Evolutionary conservation across 2,113 vertebrate genomes (phyloP).

Genomic region (Microtus oregoni): DNA sequence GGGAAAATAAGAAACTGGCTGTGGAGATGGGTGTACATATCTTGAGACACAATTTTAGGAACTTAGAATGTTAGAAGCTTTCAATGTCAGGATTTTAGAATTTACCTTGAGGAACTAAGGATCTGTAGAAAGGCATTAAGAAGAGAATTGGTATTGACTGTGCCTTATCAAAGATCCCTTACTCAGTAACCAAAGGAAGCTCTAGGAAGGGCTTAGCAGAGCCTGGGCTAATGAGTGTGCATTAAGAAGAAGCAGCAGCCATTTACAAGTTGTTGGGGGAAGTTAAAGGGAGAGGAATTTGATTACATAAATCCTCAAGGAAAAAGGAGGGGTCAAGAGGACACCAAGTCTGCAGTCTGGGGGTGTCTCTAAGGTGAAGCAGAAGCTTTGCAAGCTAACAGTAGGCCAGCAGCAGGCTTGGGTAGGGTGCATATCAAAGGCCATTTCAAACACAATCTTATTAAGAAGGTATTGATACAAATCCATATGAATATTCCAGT

Average conservation of each 20-base stretch:
- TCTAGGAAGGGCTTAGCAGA: background rate
- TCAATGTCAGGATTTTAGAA: background rate
- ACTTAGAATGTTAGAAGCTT: background rate
- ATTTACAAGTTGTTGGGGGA: background rate
- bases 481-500: background rate
- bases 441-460: background rate
- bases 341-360: background rate
- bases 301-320: background rate
- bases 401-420: conserved; percentile 4
- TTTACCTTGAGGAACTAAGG: background rate
- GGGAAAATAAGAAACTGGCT: background rate
- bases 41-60: background rate
- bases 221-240: too few relatives aligned
- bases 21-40: background rate
- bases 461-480: background rate
- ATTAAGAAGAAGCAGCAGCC: background rate
- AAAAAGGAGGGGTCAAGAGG: background rate
- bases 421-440: background rate
- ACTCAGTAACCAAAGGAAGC: background rate
- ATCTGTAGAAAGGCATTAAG: background rate
- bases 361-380: too few relatives aligned
- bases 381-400: background rate
- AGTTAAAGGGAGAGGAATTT: background rate
- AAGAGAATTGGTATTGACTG: too few relatives aligned
- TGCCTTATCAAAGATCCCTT: background rate